phyloP scores from a whole-genome alignment of 1,140 invertebrate genomes.

The Pachyrhynchus sulphureomaculatus region DNA sequence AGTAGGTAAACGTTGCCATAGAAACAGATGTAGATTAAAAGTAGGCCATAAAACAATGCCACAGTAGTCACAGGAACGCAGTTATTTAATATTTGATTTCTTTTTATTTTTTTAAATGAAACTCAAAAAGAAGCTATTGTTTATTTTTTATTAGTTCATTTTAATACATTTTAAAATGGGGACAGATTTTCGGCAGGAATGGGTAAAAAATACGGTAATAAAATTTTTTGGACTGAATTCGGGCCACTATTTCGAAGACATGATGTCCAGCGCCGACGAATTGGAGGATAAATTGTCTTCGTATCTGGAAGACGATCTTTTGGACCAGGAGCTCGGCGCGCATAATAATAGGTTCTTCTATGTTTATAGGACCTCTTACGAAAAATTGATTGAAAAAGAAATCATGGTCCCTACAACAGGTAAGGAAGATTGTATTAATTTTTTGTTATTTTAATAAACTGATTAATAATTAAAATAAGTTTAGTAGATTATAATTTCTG shows the following conservation, averaged over 20 bases:
- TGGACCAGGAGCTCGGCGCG: slow-evolving; percentile 34
- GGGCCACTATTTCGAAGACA: slow-evolving; percentile 51
- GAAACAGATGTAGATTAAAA: no score
- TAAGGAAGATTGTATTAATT: slow-evolving; percentile 34
- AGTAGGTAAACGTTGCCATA: no score
- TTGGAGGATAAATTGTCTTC: slow-evolving; percentile 48
- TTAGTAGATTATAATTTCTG: no score
- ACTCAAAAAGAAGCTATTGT: background rate
- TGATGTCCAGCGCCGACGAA: slow-evolving; percentile 50
- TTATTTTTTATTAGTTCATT: background rate
- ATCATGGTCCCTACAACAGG: slow-evolving; percentile 53
- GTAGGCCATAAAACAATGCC: no score
- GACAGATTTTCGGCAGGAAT: slow-evolving; percentile 51
- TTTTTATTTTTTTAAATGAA: no score
- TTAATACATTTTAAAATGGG: slow-evolving; percentile 15
- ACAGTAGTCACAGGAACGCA: no score
- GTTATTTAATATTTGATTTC: no score
- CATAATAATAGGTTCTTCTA: slow-evolving; percentile 49
- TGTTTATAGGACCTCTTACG: slow-evolving; percentile 52
- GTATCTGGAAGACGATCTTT: slow-evolving; percentile 50
- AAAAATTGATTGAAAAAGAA: slow-evolving; percentile 53
- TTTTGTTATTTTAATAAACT: background rate
- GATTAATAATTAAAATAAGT: no score
- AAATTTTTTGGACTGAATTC: slow-evolving; percentile 49
- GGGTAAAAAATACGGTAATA: slow-evolving; percentile 52